These are phyloP conservation scores for Hylaea fasciaria DNA, from an alignment of 2,888 invertebrate species.

Conservation along the genomic window DNA sequence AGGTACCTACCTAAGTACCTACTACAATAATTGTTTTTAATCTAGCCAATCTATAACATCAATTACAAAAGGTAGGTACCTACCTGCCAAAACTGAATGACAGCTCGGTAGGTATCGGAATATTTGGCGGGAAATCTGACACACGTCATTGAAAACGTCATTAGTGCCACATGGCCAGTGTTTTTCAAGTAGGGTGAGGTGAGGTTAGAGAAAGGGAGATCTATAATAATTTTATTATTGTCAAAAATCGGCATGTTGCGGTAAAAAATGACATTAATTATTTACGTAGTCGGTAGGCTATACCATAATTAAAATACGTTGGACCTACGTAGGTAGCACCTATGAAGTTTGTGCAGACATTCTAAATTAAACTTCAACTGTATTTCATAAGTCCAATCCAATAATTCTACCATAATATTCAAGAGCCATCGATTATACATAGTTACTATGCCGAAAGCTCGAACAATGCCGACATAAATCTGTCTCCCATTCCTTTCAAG, in stretches of 20 bases:
- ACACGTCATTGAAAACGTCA: constrained; percentile 57
- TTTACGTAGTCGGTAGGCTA: too few relatives aligned
- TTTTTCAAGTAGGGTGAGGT: constrained; percentile 6
- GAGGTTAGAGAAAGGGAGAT: background rate
- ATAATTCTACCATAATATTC: constrained; percentile 11
- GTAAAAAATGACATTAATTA: too few relatives aligned
- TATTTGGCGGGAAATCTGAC: constrained; percentile 59
- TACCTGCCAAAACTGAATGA: constrained; percentile 42
- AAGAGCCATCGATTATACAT: background rate
- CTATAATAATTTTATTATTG: too few relatives aligned
- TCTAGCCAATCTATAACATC: too few relatives aligned
- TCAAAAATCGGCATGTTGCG: too few relatives aligned
- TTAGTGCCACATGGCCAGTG: constrained; percentile 41
- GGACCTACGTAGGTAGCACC: too few relatives aligned
- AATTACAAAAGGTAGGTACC: background rate
- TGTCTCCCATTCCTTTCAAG: constrained; percentile 31
- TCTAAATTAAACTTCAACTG: too few relatives aligned
- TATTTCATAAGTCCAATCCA: too few relatives aligned
- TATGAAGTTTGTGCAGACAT: too few relatives aligned
- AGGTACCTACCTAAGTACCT: too few relatives aligned
- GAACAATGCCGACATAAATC: constrained; percentile 41
- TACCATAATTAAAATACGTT: too few relatives aligned
- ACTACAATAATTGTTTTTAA: too few relatives aligned
- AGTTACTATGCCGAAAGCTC: background rate
- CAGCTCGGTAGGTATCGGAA: constrained; percentile 49